A percentile compares a stretch with the other conserved stretches of the same genome.
Evolutionary conservation across 2,113 vertebrate genomes (phyloP).

Genomic region (Megalops atlanticus): DNA sequence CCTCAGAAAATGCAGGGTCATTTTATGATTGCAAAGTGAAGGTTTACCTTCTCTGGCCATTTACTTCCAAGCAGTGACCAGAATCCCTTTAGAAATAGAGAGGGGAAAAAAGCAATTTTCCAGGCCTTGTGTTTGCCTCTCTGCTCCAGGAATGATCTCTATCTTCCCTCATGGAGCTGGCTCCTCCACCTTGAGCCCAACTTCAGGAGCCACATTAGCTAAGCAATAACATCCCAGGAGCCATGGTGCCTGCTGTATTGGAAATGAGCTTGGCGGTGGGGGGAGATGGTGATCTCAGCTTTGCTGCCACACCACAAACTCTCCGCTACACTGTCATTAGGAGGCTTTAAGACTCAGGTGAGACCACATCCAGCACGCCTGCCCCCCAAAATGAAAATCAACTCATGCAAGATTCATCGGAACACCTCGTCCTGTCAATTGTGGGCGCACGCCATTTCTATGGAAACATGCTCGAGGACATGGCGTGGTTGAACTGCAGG

Average conservation of each 20-base stretch:
- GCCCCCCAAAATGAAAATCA: background rate
- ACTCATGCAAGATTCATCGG: slow-evolving; percentile 27
- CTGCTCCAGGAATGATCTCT: slow-evolving; percentile 36
- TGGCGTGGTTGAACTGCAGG: background rate
- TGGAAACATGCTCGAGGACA: slow-evolving; percentile 15
- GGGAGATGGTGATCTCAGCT: background rate
- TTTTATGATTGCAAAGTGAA: slow-evolving; percentile 10
- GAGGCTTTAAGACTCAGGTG: slow-evolving; percentile 22
- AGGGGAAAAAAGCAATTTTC: slow-evolving; percentile 37
- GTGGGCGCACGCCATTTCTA: slow-evolving; percentile 16
- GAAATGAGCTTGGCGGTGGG: slow-evolving; percentile 13
- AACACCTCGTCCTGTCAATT: background rate
- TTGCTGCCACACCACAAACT: background rate
- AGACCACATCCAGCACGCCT: background rate
- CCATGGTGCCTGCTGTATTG: background rate
- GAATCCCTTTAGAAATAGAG: background rate
- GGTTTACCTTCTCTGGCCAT: slow-evolving; percentile 35
- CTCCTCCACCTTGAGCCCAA: slow-evolving; percentile 25
- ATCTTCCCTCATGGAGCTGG: background rate
- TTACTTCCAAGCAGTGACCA: slow-evolving; percentile 21
- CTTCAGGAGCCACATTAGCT: background rate
- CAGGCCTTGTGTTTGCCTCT: background rate
- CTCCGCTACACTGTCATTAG: slow-evolving; percentile 18
- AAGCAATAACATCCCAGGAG: background rate
- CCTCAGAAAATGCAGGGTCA: slow-evolving; percentile 26